Base-by-base conservation (phyloP, 2,888 invertebrate species). In the Priapulus caudatus region DNA sequence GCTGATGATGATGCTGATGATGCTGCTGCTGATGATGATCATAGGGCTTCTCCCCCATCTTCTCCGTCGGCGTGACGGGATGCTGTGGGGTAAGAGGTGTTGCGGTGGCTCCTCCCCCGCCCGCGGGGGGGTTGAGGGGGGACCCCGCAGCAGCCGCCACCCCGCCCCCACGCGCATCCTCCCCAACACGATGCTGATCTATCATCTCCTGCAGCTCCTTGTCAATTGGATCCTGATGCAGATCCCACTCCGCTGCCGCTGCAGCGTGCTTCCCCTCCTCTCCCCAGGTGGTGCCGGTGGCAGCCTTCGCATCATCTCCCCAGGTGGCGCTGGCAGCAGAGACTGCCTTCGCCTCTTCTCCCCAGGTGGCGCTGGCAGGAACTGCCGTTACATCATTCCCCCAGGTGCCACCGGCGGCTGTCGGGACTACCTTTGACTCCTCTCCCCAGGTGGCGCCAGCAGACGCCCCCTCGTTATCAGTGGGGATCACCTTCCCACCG, bases 141-240 rank as follows among this genome's bases (percentile, higher is more conserved):
- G 33, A 33, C n/a, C 33, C 33, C n/a, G 33, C n/a, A 33, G n/a
- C n/a, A 10, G 10, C 33, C 33, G 33, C 33, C 10, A 33, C 10
- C n/a, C n/a, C 33, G 33, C n/a, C n/a, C 10, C n/a, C n/a, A n/a
- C n/a, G 10, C 10, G 33, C 33, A 10, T 33, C 33, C 33, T 33
- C 33, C n/a, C n/a, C n/a, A n/a, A n/a, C n/a, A n/a, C n/a, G n/a
- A n/a, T n/a, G n/a, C n/a, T 33, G 10, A 10, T 10, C 33, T 33
- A 33, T 33, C 33, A 33, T 33, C n/a, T 33, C 33, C n/a, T 33
- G 33, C 33, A 33, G n/a, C 33, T 33, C 33, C n/a, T 33, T 33
- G 10, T 33, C 33, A n/a, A 33, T 33, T n/a, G 10, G 33, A 33
- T 33, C 33, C 10, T 33, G 10, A 10, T n/a, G 33, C n/a, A 33